phyloP scores from a whole-genome alignment of 35 echinoderm and acorn worm genomes.

The Chiridota heheva region DNA sequence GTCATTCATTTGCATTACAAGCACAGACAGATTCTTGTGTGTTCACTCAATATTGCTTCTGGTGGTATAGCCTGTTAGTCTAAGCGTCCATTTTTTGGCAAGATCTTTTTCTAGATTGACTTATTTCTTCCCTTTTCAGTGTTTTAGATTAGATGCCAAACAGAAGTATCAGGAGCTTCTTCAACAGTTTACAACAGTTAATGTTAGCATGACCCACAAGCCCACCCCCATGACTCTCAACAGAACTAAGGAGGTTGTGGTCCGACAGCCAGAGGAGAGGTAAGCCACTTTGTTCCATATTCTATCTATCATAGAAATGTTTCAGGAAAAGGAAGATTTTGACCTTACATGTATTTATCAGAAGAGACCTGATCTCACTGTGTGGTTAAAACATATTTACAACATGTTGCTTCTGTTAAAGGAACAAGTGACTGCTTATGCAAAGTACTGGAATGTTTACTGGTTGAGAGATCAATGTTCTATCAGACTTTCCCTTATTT shows the following conservation, averaged over 20 bases:
- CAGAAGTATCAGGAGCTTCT: conserved; percentile 80
- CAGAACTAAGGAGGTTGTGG: neutral
- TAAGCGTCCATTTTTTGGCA: too few relatives aligned
- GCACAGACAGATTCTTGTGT: too few relatives aligned
- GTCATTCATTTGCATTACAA: too few relatives aligned
- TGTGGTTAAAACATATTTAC: neutral
- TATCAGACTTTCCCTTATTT: too few relatives aligned
- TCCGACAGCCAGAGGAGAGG: neutral
- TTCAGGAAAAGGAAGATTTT: too few relatives aligned
- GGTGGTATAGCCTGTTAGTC: too few relatives aligned
- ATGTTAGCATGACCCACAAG: neutral
- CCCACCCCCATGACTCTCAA: neutral
- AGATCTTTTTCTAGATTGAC: too few relatives aligned
- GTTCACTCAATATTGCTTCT: too few relatives aligned
- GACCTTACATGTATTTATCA: neutral
- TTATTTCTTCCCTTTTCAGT: conserved; percentile 56
- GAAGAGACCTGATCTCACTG: neutral
- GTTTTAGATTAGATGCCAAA: conserved; percentile 63
- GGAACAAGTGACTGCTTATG: too few relatives aligned
- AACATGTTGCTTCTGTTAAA: too few relatives aligned
- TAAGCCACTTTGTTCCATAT: neutral
- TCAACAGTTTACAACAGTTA: conserved; percentile 59
- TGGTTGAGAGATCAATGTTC: too few relatives aligned
- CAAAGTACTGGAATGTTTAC: too few relatives aligned
- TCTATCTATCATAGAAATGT: neutral